These are phyloP conservation scores for Synaphobranchus kaupii DNA, from an alignment of 2,797 vertebrate genomes.

Conservation along the genomic window DNA sequence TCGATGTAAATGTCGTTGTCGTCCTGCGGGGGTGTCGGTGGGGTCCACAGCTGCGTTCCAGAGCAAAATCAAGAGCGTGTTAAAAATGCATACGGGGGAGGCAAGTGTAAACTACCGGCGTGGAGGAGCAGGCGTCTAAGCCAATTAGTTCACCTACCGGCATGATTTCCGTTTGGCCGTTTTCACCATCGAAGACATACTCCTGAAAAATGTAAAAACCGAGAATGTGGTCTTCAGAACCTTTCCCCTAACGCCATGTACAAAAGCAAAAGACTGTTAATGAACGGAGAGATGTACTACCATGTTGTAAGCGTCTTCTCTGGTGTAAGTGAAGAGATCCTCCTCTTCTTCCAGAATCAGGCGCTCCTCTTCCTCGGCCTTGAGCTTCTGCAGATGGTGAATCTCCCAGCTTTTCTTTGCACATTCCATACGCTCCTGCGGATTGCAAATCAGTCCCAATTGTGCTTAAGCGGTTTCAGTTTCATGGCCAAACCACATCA, in stretches of 20 bases:
- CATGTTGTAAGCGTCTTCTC: constrained; percentile 93
- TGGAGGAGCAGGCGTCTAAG: not conserved
- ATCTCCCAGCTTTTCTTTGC: constrained; percentile 85
- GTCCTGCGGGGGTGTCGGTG: constrained; percentile 90
- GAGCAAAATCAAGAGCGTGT: not conserved
- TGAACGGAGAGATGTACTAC: constrained; percentile 59
- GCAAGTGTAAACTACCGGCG: not conserved
- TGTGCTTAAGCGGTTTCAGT: not conserved
- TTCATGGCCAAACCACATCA: not conserved
- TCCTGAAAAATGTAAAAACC: constrained; percentile 69
- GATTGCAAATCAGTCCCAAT: not conserved
- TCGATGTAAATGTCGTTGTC: constrained; percentile 94
- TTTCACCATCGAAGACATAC: constrained; percentile 87
- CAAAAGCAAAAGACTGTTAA: not conserved
- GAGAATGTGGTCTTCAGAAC: not conserved
- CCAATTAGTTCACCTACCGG: constrained; percentile 73
- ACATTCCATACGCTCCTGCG: constrained; percentile 74
- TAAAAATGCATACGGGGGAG: not conserved
- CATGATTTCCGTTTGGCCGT: constrained; percentile 92
- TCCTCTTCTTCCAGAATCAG: constrained; percentile 81
- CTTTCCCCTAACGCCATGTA: too few species aligned
- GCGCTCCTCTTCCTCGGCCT: constrained; percentile 74
- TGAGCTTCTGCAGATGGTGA: constrained; percentile 79
- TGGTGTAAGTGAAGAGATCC: constrained; percentile 88
- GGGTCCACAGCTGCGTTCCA: constrained; percentile 84